A percentile compares a stretch with the other conserved stretches of the same genome.
phyloP scores from a whole-genome alignment of 2,888 invertebrate genomes.

The Ceriagrion tenellum region DNA sequence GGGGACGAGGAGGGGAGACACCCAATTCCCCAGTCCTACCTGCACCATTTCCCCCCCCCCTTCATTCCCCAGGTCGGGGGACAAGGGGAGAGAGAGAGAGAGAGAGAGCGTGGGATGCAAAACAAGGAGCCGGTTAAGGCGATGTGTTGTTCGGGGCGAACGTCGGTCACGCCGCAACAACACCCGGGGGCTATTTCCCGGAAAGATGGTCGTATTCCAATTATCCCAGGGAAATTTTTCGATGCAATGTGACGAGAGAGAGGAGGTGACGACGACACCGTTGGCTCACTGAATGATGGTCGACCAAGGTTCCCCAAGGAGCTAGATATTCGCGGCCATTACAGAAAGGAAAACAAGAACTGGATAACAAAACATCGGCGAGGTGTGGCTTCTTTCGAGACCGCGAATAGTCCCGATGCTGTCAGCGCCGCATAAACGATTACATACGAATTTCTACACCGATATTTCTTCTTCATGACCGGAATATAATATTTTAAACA shows the following conservation, averaged over 20 bases:
- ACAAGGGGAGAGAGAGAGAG: not conserved
- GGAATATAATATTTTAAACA: too few relatives aligned
- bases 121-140: slow-evolving; percentile 1
- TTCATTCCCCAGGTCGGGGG: not conserved
- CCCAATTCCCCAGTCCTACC: not conserved
- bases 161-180: not conserved
- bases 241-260: slow-evolving; percentile 16
- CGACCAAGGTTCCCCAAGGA: not conserved
- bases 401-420: not conserved
- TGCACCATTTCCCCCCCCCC: not conserved
- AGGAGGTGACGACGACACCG: not conserved
- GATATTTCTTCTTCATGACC: too few relatives aligned
- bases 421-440: not conserved
- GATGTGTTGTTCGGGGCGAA: not conserved
- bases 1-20: not conserved
- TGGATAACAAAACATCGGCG: not conserved
- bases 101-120: not conserved
- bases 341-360: not conserved
- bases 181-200: not conserved
- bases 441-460: too few relatives aligned
- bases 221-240: not conserved
- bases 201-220: not conserved
- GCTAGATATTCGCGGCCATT: not conserved
- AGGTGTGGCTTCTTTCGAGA: not conserved
- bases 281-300: not conserved